Evolutionary conservation across 2,113 vertebrate genomes (phyloP).

Genomic region (Uropsilus gracilis): DNA sequence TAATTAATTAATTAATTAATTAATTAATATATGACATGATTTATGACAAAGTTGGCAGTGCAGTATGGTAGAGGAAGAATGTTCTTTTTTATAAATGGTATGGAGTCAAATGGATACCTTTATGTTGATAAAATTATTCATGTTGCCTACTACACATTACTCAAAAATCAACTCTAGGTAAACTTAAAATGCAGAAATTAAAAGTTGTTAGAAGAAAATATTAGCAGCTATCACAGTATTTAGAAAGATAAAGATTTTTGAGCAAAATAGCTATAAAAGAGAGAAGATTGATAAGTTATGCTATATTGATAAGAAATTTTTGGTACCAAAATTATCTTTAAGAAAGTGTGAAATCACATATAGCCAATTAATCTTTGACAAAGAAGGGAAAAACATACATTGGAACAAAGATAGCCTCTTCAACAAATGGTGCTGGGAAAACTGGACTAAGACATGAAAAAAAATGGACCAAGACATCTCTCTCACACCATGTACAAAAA

Average conservation of each 20-base stretch:
- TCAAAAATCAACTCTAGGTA: not conserved
- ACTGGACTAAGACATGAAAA: too few species aligned
- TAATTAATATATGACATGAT: not conserved
- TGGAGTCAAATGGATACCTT: not conserved
- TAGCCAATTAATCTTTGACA: too few species aligned
- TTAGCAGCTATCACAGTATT: not conserved
- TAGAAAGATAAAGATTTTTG: not conserved
- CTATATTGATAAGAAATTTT: not conserved
- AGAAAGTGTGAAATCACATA: too few species aligned
- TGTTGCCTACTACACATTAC: not conserved
- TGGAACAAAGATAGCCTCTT: too few species aligned
- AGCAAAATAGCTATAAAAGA: not conserved
- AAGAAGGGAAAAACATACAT: too few species aligned
- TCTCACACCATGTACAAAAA: too few species aligned
- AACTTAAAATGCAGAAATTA: not conserved
- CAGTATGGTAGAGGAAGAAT: not conserved
- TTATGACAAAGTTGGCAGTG: not conserved
- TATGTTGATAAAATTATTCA: not conserved
- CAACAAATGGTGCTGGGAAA: too few species aligned
- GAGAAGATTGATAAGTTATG: not conserved
- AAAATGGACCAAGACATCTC: too few species aligned
- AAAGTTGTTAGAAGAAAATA: conserved; percentile 9
- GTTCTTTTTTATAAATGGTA: not conserved
- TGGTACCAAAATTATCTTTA: not conserved
- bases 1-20: too few species aligned